Percentiles rank a stretch among this genome's conserved stretches.
These are phyloP conservation scores for Dexiosoma caninum DNA, from an alignment of 2,888 invertebrate species.

Conservation along the genomic window DNA sequence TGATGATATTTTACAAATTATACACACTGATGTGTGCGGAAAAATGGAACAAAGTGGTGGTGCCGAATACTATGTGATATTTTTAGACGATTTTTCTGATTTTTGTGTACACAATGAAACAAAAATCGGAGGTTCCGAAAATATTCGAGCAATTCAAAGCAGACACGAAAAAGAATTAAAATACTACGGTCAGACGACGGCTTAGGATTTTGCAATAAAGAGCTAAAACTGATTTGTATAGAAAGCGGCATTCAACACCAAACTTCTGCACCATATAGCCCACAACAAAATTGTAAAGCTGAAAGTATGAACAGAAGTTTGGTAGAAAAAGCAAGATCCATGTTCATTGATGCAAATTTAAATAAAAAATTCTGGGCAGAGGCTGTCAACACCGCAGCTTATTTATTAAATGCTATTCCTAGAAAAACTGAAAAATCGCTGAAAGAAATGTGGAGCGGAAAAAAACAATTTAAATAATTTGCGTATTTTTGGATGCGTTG, in stretches of 20 bases:
- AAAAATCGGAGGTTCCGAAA: slow-evolving; percentile 17
- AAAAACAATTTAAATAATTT: slow-evolving; percentile 18
- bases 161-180: slow-evolving; percentile 15
- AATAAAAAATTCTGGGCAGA: slow-evolving; percentile 37
- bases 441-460: slow-evolving; percentile 9
- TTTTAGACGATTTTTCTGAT: slow-evolving; percentile 26
- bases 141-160: slow-evolving; percentile 23
- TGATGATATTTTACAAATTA: slow-evolving; percentile 19
- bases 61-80: slow-evolving; percentile 11
- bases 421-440: slow-evolving; percentile 1
- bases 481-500: slow-evolving; percentile 36
- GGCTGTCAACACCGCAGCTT: slow-evolving; percentile 31
- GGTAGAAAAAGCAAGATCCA: slow-evolving; percentile 33
- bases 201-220: slow-evolving; percentile 18
- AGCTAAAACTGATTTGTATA: slow-evolving; percentile 3
- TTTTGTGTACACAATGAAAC: slow-evolving; percentile 23
- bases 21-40: slow-evolving; percentile 24
- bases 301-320: slow-evolving; percentile 27
- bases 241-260: slow-evolving; percentile 26
- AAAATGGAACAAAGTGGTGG: slow-evolving; percentile 13
- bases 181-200: slow-evolving; percentile 19
- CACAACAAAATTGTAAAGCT: slow-evolving; percentile 38
- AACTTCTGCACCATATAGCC: slow-evolving; percentile 21
- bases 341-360: slow-evolving; percentile 35
- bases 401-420: slow-evolving; percentile 25